phyloP scores from a whole-genome alignment of 2,113 vertebrate genomes.

The Jaculus jaculus region DNA sequence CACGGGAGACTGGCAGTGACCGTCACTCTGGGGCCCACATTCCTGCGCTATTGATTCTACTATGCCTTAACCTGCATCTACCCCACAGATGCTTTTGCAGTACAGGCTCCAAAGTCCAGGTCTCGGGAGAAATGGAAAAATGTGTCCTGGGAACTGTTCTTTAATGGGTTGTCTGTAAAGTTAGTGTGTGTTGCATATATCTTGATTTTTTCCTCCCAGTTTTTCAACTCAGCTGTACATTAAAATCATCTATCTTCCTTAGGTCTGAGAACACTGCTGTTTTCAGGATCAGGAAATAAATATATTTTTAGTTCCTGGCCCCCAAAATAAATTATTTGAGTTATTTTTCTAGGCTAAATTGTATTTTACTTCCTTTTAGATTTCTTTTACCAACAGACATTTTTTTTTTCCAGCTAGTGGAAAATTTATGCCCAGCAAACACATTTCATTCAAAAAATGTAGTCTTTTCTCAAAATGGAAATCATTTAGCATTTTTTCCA shows the following conservation, averaged over 20 bases:
- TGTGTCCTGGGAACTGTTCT: conserved; percentile 16
- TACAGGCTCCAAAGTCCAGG: not conserved
- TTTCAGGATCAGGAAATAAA: conserved; percentile 62
- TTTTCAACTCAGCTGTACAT: conserved; percentile 19
- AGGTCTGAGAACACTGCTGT: conserved; percentile 38
- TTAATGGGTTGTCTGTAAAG: conserved; percentile 46
- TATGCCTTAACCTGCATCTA: not conserved
- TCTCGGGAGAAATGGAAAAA: conserved; percentile 54
- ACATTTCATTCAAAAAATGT: conserved; percentile 47
- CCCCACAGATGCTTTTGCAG: conserved; percentile 6
- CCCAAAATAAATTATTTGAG: conserved; percentile 61
- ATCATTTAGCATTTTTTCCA: not conserved
- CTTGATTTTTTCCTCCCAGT: not conserved
- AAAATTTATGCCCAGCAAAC: conserved; percentile 55
- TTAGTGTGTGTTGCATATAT: conserved; percentile 40
- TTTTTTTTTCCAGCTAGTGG: conserved; percentile 28
- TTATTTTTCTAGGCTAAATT: conserved; percentile 63
- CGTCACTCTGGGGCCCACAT: not conserved
- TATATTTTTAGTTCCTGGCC: conserved; percentile 61
- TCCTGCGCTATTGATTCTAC: not conserved
- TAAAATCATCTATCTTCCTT: conserved; percentile 60
- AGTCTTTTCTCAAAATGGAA: conserved; percentile 43
- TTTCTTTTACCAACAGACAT: conserved; percentile 43
- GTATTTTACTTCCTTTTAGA: conserved; percentile 45
- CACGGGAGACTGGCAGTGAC: not conserved